These are phyloP conservation scores for Trichosurus vulpecula DNA, from an alignment of 2,797 vertebrate genomes.

Conservation along the genomic window DNA sequence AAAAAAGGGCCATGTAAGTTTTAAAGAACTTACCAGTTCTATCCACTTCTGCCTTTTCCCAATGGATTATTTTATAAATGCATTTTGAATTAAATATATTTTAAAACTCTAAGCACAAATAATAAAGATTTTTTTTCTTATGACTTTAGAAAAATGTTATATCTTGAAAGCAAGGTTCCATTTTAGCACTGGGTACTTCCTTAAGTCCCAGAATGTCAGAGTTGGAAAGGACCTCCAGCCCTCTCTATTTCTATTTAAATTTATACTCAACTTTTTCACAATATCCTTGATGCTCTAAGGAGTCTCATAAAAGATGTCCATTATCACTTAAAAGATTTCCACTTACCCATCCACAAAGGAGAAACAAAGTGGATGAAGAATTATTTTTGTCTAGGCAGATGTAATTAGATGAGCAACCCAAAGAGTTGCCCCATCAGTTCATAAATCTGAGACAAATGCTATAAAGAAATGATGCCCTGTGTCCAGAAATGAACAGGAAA, in stretches of 20 bases:
- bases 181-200: background rate
- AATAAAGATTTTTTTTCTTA: background rate
- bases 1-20: background rate
- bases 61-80: background rate
- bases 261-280: background rate
- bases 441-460: background rate
- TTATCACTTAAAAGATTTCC: background rate
- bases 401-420: background rate
- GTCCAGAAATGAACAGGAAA: background rate
- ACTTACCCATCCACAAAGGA: background rate
- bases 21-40: constrained; percentile 15
- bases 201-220: background rate
- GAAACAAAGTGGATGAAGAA: background rate
- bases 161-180: background rate
- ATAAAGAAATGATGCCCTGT: background rate
- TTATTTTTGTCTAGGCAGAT: background rate
- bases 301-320: background rate
- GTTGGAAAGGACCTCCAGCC: background rate
- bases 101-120: background rate
- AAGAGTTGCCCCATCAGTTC: background rate
- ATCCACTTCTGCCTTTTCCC: background rate
- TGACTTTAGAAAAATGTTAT: background rate
- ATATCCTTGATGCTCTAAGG: background rate
- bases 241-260: background rate
- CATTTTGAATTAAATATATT: background rate